phyloP scores from a whole-genome alignment of 2,888 invertebrate genomes.

The Allolobophora icterica region DNA sequence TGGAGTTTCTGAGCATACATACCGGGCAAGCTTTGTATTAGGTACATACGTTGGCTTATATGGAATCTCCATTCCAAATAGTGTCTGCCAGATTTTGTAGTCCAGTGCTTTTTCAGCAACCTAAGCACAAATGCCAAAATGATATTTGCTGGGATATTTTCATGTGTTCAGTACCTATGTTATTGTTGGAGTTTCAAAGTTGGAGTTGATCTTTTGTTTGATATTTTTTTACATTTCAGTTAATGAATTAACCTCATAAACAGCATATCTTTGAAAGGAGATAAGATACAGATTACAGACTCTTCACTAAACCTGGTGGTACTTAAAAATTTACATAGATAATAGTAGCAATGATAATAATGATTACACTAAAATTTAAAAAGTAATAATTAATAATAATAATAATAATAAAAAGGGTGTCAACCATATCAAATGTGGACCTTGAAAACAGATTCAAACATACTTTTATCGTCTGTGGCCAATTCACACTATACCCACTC shows the following conservation, averaged over 20 bases:
- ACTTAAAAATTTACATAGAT: too few relatives aligned
- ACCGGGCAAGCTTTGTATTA: constrained; percentile 46
- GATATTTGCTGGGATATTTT: background rate
- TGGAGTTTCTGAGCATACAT: background rate
- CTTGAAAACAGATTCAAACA: too few relatives aligned
- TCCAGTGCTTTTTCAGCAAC: constrained; percentile 44
- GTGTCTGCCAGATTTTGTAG: constrained; percentile 46
- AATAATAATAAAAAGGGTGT: background rate
- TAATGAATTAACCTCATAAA: too few relatives aligned
- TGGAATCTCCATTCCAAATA: constrained; percentile 44
- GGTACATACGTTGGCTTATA: constrained; percentile 45
- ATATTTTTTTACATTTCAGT: too few relatives aligned
- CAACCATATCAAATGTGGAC: too few relatives aligned
- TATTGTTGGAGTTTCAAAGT: background rate
- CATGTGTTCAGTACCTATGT: background rate
- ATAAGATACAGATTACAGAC: too few relatives aligned
- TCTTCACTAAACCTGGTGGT: too few relatives aligned
- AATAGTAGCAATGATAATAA: background rate
- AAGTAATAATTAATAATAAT: background rate
- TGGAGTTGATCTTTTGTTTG: background rate
- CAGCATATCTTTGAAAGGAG: too few relatives aligned
- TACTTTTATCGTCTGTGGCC: too few relatives aligned
- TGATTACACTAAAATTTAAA: background rate
- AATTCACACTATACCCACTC: too few relatives aligned
- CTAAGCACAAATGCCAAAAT: constrained; percentile 27